Evolutionary conservation across 23 tunicate genomes (phyloP), one percentile per base, ranked within the genome.

Genomic region (Halocynthia aurantium): DNA sequence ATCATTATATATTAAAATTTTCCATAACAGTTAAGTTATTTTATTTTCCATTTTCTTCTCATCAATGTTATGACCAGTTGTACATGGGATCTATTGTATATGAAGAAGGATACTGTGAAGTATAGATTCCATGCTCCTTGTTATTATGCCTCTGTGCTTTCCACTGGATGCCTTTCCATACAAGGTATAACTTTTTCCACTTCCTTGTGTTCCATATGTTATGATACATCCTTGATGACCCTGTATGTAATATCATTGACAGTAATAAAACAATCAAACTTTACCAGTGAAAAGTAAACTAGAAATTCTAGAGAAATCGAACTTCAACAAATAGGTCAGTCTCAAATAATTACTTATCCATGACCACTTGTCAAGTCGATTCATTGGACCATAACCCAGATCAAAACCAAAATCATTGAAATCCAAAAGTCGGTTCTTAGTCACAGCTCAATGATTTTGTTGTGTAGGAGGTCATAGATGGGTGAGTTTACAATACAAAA

Each of bases 121-220:
- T 4, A 86, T 31, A n/a, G 82, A 64, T 73, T 92, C 98, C 57
- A 90, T 72, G 6, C 92, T 81, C 52, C 98, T 71, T 31, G 72
- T 92, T 61, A 92, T 92, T n/a, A 92, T 44, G 50, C 89, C 98
- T 55, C 93, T 84, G 78, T 92, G 84, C 69, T 84, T 86, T 68
- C 98, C 98, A 40, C 92, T 86, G 60, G 93, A 86, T n/a, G 88
- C 98, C 86, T 92, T 92, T 0, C 98, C 98, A 51, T 82, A 92
- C 68, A 92, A 79, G 18, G 98, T 65, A 61, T 92, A 86, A 77
- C 89, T 92, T 74, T 92, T 92, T 17, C 98, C 98, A 7, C 84
- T 87, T 21, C 84, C 83, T 49, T 85, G 87, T 9, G 84, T 82
- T n/a, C 98, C 98, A 61, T 92, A 92, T 15, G 98, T 61, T 7